These are phyloP conservation scores for Teleogryllus oceanicus DNA, from an alignment of 2,888 invertebrate genomes.

Conservation along the genomic window DNA sequence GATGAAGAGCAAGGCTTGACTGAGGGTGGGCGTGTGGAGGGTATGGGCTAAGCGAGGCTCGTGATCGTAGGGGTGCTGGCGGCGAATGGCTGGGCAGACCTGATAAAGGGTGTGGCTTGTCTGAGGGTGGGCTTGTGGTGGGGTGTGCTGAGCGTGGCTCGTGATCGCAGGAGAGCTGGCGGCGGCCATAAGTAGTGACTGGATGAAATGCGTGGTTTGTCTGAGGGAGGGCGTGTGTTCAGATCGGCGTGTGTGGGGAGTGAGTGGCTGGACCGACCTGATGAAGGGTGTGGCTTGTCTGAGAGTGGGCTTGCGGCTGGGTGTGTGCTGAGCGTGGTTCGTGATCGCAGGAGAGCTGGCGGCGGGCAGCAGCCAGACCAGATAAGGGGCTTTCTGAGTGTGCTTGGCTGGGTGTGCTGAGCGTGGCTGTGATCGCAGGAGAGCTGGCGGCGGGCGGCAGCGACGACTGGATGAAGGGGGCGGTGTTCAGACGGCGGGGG, in stretches of 20 bases:
- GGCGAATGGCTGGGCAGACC: too few species aligned
- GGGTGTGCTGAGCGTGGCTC: background rate
- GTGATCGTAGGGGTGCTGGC: background rate
- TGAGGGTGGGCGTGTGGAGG: too few species aligned
- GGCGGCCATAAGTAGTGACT: background rate
- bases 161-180: background rate
- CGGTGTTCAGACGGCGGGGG: background rate
- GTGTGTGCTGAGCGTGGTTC: background rate
- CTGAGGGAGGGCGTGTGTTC: too few species aligned
- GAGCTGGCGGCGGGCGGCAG: background rate
- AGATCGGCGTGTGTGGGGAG: too few species aligned
- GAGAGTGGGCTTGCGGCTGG: background rate
- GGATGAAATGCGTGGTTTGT: background rate
- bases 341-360: background rate
- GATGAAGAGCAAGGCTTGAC: background rate
- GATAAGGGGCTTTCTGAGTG: too few species aligned
- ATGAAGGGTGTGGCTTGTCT: too few species aligned
- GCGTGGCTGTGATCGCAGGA: background rate
- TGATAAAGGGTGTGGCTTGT: background rate
- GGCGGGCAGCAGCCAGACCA: background rate
- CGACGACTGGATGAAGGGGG: background rate
- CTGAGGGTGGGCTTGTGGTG: too few species aligned
- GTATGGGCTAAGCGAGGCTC: too few species aligned
- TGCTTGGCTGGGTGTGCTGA: background rate
- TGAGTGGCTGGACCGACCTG: too few species aligned